These are phyloP conservation scores for Autographa pulchrina DNA, from an alignment of 2,888 invertebrate species.

Conservation along the genomic window DNA sequence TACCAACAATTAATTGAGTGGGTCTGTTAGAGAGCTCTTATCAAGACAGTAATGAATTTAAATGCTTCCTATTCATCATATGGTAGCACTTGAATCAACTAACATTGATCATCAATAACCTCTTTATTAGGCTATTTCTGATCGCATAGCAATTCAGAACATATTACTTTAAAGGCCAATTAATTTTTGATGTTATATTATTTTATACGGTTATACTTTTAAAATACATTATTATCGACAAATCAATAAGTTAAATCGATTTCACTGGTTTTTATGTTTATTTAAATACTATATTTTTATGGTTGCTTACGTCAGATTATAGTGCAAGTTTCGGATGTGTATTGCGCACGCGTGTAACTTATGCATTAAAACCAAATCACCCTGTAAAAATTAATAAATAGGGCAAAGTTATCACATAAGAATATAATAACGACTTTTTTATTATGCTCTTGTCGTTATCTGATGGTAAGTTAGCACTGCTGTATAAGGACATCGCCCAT, in stretches of 20 bases:
- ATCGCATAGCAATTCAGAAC: slow-evolving; percentile 46
- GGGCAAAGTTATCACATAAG: background rate
- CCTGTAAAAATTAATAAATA: background rate
- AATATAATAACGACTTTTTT: too few relatives aligned
- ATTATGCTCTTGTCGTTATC: too few relatives aligned
- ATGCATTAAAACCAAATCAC: background rate
- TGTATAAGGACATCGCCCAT: too few relatives aligned
- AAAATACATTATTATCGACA: too few relatives aligned
- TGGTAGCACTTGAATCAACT: slow-evolving; percentile 35
- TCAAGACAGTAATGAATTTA: slow-evolving; percentile 37
- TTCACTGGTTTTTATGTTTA: too few relatives aligned
- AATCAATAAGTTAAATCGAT: too few relatives aligned
- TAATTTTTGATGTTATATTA: too few relatives aligned
- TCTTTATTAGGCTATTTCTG: slow-evolving; percentile 55
- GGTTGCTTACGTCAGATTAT: background rate
- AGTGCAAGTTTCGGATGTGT: too few relatives aligned
- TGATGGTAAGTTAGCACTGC: too few relatives aligned
- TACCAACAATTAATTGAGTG: background rate
- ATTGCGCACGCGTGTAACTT: background rate
- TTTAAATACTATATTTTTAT: too few relatives aligned
- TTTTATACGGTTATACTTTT: too few relatives aligned
- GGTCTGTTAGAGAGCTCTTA: slow-evolving; percentile 30
- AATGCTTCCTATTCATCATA: slow-evolving; percentile 35
- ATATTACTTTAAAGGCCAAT: slow-evolving; percentile 2
- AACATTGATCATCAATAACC: slow-evolving; percentile 56